Evolutionary conservation across 2,113 vertebrate species (phyloP).

Genomic region (Podarcis muralis): DNA sequence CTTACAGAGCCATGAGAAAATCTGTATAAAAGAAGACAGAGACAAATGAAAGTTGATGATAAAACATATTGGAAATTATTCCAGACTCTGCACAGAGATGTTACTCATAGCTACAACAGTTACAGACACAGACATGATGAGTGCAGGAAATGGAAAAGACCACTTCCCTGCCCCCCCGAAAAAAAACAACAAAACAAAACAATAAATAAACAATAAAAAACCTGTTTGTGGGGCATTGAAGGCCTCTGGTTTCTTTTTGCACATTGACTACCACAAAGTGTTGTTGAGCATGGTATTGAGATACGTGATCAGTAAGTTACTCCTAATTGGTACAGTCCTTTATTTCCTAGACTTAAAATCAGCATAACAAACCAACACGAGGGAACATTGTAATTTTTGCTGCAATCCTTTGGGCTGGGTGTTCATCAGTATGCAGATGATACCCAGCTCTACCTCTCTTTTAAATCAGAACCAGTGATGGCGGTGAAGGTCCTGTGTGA

Average conservation of each 20-base stretch:
- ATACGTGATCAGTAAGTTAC: background rate
- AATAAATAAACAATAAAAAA: background rate
- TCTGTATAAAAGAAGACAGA: constrained; percentile 60
- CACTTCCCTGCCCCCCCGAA: background rate
- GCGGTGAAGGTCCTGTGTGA: no score
- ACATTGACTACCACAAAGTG: background rate
- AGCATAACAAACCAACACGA: background rate
- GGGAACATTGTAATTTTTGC: no score
- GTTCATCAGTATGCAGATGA: no score
- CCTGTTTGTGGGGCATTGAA: background rate
- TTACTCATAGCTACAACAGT: constrained; percentile 1
- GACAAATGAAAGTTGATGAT: constrained; percentile 35
- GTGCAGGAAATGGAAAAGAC: background rate
- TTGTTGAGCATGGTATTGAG: background rate
- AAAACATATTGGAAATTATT: constrained; percentile 41
- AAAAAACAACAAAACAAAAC: background rate
- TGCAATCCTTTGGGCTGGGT: no score
- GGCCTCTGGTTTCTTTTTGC: background rate
- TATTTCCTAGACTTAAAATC: background rate
- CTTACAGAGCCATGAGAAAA: constrained; percentile 24
- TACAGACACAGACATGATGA: constrained; percentile 29
- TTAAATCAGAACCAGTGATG: no score
- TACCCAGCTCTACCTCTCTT: no score
- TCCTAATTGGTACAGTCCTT: no score
- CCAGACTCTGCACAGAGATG: constrained; percentile 25